Evolutionary conservation across 2,113 vertebrate genomes (phyloP), one percentile per base, ranked within the genome.

Genomic region (Daubentonia madagascariensis): DNA sequence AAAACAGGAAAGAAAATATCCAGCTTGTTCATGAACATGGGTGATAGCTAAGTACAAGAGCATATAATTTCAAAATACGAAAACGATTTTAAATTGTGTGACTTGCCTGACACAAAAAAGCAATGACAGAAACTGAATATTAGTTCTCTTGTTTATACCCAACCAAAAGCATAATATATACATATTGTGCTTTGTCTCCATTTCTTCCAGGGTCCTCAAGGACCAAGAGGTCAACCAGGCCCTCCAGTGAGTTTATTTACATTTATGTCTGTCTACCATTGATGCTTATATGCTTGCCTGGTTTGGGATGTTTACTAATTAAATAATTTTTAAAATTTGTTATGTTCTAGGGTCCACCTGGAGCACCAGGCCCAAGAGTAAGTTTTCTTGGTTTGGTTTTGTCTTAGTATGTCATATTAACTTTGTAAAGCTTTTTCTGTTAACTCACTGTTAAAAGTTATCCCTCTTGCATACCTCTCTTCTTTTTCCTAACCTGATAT

Each of bases 181-280:
- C 54, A 37, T 37, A 11, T 50, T 96, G 6, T 63, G 43, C 35
- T 98, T 94, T 97, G 25, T 97, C 65, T 98, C 70, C 6, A 0
- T 98, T 97, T 98, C 50, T 98, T 96, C 68, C 97, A 99, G 99
- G 99, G 99, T 65, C 99, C 99, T 96, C 99, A 99, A 98, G 99
- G 99, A 97, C 99, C 98, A 68, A 98, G 96, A 91, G 99, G 99
- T 91, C 99, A 96, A 96, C 99, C 99, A 97, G 99, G 99, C 52
- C 99, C 98, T 92, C 99, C 99, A 97, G 99, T 99, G 98, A 99
- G 99, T 99, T 86, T 70, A 83, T 83, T 92, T 83, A 45, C 59
- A 78, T 92, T 87, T 97, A 20, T 76, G 45, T 90, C 61, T 87
- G 1, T 7, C 67, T 72, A 79, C 6, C 30, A 32, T 93, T 28